A percentile compares a stretch with the other conserved stretches of the same genome.
Evolutionary conservation across 2,113 vertebrate species (phyloP).

Genomic region (Serinus canaria): DNA sequence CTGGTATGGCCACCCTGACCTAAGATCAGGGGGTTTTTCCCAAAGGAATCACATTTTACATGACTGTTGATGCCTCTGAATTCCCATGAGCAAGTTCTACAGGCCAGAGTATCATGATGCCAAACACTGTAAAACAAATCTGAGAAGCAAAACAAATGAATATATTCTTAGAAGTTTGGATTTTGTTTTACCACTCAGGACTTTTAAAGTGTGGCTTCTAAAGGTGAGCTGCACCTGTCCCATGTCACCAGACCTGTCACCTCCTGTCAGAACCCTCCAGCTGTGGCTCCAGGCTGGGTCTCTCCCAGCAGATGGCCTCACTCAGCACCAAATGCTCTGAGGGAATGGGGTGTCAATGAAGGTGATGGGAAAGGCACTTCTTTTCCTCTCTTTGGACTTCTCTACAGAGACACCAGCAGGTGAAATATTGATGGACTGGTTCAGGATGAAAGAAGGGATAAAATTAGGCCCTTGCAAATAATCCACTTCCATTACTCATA

Average conservation of each 20-base stretch:
- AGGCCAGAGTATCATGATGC: neutral
- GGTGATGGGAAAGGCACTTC: neutral
- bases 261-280: neutral
- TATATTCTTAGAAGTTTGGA: neutral
- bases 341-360: neutral
- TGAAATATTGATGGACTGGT: neutral
- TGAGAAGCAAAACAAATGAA: neutral
- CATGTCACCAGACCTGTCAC: neutral
- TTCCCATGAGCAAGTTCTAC: neutral
- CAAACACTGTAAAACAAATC: neutral
- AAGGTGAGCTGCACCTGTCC: neutral
- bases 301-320: neutral
- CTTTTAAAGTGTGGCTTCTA: neutral
- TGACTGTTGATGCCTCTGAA: neutral
- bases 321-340: neutral
- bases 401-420: neutral
- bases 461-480: neutral
- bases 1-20: neutral
- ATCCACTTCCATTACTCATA: neutral
- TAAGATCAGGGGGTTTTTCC: neutral
- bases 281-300: neutral
- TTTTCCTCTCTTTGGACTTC: neutral
- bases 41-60: constrained; percentile 20
- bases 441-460: neutral
- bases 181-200: neutral